Evolutionary conservation across 2,888 invertebrate species (phyloP).

Genomic region (Tortrix viridana): DNA sequence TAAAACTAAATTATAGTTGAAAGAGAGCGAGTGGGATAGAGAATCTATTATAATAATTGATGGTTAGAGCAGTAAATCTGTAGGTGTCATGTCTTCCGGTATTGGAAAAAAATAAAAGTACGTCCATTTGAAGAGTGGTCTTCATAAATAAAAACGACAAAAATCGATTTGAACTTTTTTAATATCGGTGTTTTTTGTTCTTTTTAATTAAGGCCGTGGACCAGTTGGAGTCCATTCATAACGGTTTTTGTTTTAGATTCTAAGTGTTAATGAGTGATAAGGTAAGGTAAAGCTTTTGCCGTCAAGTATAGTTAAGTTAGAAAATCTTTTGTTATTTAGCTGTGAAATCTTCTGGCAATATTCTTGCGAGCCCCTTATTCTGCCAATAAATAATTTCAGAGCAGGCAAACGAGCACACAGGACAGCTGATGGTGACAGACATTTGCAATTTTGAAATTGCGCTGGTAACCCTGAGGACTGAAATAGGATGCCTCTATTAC

Average conservation of each 20-base stretch:
- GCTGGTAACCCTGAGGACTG: too few relatives aligned
- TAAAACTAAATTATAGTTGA: slow-evolving; percentile 40
- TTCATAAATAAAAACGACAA: slow-evolving; percentile 31
- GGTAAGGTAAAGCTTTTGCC: background rate
- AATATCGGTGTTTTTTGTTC: slow-evolving; percentile 31
- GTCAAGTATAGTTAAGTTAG: background rate
- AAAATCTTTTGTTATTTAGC: too few relatives aligned
- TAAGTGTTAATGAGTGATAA: background rate
- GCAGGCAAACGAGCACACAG: too few relatives aligned
- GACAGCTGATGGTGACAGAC: too few relatives aligned
- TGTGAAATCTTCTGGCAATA: too few relatives aligned
- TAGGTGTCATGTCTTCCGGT: slow-evolving; percentile 75
- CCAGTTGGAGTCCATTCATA: slow-evolving; percentile 29
- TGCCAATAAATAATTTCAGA: too few relatives aligned
- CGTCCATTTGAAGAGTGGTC: slow-evolving; percentile 35
- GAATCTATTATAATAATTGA: slow-evolving; percentile 69
- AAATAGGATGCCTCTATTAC: too few relatives aligned
- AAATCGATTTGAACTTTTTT: slow-evolving; percentile 30
- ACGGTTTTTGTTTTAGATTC: slow-evolving; percentile 5
- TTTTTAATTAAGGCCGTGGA: slow-evolving; percentile 33
- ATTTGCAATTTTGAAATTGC: too few relatives aligned
- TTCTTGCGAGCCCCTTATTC: too few relatives aligned
- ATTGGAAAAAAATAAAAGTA: slow-evolving; percentile 53
- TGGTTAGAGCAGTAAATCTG: slow-evolving; percentile 63
- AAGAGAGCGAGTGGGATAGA: slow-evolving; percentile 49